phyloP scores from a whole-genome alignment of 2,888 invertebrate species.

The Coelinius sp. region DNA sequence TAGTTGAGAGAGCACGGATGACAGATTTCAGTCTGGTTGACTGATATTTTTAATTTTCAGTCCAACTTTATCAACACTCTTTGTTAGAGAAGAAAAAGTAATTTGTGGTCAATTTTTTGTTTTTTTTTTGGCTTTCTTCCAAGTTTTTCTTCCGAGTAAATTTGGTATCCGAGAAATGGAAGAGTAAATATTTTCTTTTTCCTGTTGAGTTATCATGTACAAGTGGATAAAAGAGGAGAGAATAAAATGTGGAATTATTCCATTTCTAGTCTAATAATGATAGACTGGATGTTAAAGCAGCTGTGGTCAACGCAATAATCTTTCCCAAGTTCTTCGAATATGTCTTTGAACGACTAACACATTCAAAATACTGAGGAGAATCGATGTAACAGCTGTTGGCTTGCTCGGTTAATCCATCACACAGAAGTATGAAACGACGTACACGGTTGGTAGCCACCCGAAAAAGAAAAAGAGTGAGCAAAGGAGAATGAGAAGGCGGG shows the following conservation, averaged over 20 bases:
- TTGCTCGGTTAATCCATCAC: slow-evolving; percentile 47
- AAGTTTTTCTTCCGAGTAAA: too few relatives aligned
- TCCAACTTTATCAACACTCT: too few relatives aligned
- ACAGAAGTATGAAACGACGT: slow-evolving; percentile 34
- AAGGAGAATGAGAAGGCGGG: slow-evolving; percentile 42
- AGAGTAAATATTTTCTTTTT: too few relatives aligned
- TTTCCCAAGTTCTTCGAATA: not conserved
- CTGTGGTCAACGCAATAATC: not conserved
- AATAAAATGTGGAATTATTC: too few relatives aligned
- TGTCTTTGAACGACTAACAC: not conserved
- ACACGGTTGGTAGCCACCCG: not conserved
- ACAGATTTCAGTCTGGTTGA: not conserved
- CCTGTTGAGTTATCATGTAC: too few relatives aligned
- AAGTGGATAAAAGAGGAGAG: too few relatives aligned
- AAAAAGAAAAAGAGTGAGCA: slow-evolving; percentile 42
- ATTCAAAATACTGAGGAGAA: slow-evolving; percentile 38
- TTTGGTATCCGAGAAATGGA: too few relatives aligned
- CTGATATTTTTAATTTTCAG: too few relatives aligned
- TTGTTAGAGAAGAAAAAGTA: too few relatives aligned
- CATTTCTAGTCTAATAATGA: too few relatives aligned
- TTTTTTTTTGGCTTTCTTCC: too few relatives aligned
- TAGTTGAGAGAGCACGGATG: not conserved
- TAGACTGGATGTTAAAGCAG: not conserved
- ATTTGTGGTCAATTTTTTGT: too few relatives aligned
- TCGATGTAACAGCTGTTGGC: slow-evolving; percentile 48